Conservation (phyloP, 2,888 invertebrate genomes). For the Taphrorychus bicolor region DNA sequence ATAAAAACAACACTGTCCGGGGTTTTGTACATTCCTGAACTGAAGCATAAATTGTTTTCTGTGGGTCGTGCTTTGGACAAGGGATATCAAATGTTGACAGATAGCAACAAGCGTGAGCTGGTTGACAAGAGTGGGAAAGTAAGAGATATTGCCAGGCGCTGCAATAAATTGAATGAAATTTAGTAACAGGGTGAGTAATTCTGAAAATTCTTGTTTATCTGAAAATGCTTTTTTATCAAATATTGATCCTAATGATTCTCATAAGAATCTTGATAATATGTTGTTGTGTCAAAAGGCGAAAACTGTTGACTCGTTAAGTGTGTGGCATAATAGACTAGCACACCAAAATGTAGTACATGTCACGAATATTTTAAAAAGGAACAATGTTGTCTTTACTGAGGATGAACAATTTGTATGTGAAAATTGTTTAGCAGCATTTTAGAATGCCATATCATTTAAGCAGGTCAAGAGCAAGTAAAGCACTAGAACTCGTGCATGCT, state of each 20-base stretch:
- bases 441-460: background rate
- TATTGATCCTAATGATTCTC: background rate
- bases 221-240: no score
- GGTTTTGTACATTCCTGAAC: slow-evolving; percentile 41
- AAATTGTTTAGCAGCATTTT: background rate
- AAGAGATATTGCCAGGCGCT: slow-evolving; percentile 29
- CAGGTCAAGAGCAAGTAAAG: background rate
- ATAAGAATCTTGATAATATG: background rate
- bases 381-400: background rate
- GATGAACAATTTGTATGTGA: background rate
- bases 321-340: background rate
- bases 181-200: background rate
- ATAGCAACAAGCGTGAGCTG: slow-evolving; percentile 40
- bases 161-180: slow-evolving; percentile 36
- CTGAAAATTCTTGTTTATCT: background rate
- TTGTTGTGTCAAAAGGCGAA: background rate
- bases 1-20: slow-evolving; percentile 37
- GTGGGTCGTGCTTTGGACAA: slow-evolving; percentile 45
- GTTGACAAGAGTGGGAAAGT: slow-evolving; percentile 36
- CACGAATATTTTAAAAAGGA: background rate
- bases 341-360: background rate
- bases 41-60: slow-evolving; percentile 46
- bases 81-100: slow-evolving; percentile 41
- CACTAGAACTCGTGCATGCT: no score
- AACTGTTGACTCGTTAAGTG: background rate